Evolutionary conservation across 1,140 invertebrate genomes (phyloP).

Genomic region (Aphaenogaster ashmeadi): DNA sequence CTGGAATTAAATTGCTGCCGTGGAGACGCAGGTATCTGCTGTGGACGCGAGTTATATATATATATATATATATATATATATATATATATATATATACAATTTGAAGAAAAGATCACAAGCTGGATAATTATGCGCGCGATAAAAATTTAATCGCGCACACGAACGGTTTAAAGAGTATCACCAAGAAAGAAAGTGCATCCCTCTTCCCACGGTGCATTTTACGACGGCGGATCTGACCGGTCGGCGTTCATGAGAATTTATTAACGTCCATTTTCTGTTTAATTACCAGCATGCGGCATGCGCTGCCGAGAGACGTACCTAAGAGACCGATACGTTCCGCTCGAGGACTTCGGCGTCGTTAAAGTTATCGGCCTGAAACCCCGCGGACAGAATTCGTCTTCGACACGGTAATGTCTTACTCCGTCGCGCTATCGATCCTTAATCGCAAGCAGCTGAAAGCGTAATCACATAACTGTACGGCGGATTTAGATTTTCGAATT

Average conservation of each 20-base stretch:
- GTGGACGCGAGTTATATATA: slow-evolving; percentile 8
- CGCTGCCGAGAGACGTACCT: slow-evolving; percentile 65
- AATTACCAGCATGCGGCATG: slow-evolving; percentile 76
- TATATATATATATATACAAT: slow-evolving; percentile 28
- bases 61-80: not conserved
- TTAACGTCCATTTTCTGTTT: slow-evolving; percentile 81
- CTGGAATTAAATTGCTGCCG: not conserved
- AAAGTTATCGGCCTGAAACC: slow-evolving; percentile 65
- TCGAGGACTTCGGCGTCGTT: slow-evolving; percentile 55
- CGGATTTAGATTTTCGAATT: not conserved
- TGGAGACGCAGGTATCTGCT: not conserved
- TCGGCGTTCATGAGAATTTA: slow-evolving; percentile 78
- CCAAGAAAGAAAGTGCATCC: slow-evolving; percentile 46
- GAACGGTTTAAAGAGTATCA: slow-evolving; percentile 31
- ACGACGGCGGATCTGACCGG: slow-evolving; percentile 58
- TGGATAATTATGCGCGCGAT: slow-evolving; percentile 57
- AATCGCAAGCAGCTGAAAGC: slow-evolving; percentile 11
- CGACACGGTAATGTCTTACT: slow-evolving; percentile 69
- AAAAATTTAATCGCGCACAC: slow-evolving; percentile 51
- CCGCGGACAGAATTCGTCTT: slow-evolving; percentile 59
- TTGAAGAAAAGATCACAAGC: slow-evolving; percentile 31
- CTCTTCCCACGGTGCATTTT: slow-evolving; percentile 74
- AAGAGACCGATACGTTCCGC: slow-evolving; percentile 38
- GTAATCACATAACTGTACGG: not conserved
- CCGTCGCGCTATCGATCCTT: slow-evolving; percentile 53